Conservation (phyloP, 2,113 vertebrate species). For the Cephalopholis sonnerati region DNA sequence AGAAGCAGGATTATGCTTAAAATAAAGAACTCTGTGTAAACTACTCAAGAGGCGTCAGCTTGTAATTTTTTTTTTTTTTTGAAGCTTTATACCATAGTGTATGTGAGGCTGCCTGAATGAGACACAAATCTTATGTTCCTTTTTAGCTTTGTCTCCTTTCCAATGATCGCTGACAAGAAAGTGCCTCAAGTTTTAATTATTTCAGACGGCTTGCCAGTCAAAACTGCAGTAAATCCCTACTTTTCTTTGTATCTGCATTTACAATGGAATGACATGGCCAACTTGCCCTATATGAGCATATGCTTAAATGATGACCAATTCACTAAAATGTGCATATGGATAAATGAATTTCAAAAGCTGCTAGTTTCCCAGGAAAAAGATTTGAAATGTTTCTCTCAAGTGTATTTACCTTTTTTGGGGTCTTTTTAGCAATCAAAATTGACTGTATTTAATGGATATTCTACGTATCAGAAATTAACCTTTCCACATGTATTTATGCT, state of each 20-base stretch:
- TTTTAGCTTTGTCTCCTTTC: too few species aligned
- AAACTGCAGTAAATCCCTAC: not conserved
- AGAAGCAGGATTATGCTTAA: slow-evolving; percentile 53
- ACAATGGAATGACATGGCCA: not conserved
- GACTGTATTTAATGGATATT: too few species aligned
- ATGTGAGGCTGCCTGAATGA: not conserved
- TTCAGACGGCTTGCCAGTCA: not conserved
- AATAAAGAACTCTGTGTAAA: slow-evolving; percentile 43
- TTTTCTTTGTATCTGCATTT: not conserved
- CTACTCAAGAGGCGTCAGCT: not conserved
- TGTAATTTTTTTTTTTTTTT: not conserved
- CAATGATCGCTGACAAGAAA: not conserved
- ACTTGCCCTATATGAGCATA: not conserved
- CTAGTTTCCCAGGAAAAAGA: too few species aligned
- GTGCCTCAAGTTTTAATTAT: not conserved
- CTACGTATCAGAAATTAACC: too few species aligned
- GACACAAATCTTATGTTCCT: not conserved
- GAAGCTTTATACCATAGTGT: accelerated
- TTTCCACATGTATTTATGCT: not conserved
- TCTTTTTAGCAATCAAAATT: too few species aligned
- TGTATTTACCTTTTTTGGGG: too few species aligned
- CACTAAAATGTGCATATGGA: too few species aligned
- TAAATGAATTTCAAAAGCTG: too few species aligned
- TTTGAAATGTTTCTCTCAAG: too few species aligned
- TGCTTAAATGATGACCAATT: too few species aligned